phyloP scores from a whole-genome alignment of 2,797 vertebrate species.

The Ataeniobius toweri region DNA sequence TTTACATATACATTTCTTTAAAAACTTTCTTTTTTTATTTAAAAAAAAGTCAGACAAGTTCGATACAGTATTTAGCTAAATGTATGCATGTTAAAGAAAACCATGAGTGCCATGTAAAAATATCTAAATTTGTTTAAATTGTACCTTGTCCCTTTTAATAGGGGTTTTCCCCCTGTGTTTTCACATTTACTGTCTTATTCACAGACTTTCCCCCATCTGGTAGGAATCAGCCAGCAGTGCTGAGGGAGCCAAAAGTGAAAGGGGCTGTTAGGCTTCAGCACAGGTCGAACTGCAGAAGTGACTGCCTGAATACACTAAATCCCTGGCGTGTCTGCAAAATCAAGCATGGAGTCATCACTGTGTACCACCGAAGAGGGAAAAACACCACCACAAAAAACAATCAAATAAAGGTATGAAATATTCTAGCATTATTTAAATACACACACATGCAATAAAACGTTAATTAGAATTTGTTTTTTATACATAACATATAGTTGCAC shows the following conservation, averaged over 20 bases:
- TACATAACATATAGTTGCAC: not conserved
- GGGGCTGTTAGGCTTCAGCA: conserved; percentile 65
- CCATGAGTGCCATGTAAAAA: not conserved
- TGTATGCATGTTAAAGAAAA: not conserved
- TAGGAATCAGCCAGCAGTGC: conserved; percentile 67
- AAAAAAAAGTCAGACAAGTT: not conserved
- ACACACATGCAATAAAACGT: not conserved
- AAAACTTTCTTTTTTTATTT: not conserved
- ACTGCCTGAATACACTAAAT: conserved; percentile 58
- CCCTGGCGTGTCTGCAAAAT: conserved; percentile 59
- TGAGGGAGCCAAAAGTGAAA: conserved; percentile 69
- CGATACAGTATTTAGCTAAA: not conserved
- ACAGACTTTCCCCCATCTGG: conserved; percentile 52
- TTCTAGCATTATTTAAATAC: not conserved
- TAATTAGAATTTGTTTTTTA: not conserved
- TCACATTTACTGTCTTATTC: conserved; percentile 30
- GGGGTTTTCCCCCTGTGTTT: not conserved
- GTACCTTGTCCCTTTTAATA: not conserved
- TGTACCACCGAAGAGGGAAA: conserved; percentile 36
- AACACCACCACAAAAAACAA: conserved; percentile 6
- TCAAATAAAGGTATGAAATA: not conserved
- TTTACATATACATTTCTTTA: not conserved
- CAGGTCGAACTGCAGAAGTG: conserved; percentile 66
- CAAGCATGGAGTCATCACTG: conserved; percentile 53
- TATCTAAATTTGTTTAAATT: not conserved